Evolutionary conservation across 1,140 invertebrate species (phyloP), one percentile per base, ranked within the genome.

Genomic region (Pteromalus puparum): DNA sequence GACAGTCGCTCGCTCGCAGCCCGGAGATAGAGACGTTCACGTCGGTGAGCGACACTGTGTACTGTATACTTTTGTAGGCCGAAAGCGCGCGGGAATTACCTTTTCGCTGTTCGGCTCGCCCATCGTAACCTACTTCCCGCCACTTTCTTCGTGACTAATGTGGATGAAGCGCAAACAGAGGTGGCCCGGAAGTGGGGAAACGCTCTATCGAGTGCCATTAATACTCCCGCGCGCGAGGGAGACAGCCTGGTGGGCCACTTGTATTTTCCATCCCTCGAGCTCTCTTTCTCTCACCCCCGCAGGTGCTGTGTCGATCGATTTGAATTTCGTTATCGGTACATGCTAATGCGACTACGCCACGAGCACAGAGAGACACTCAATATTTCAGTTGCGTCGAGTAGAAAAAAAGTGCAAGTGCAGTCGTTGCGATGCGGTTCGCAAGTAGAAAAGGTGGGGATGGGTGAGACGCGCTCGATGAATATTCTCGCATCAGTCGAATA

Each of bases 61-160:
- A 10, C 26, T 5, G 42, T 48, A 48, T 9, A 48, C 38, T 76
- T 76, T 76, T 76, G 74, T 26, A 48, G 74, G 30, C 74, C 74
- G n/a, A 76, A 26, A 76, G 24, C 18, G 38, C 53, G 53, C 30
- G 30, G 18, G 74, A 76, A 76, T 76, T 26, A 76, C 38, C 74
- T 76, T 76, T 76, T 38, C 38, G 74, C 42, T 48, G 74, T 76
- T 28, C 38, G 28, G 18, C 42, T 34, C n/a, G 26, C n/a, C 10
- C n/a, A 48, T 38, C 30, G 65, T 68, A 85, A 81, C 81, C 73
- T 34, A 80, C 24, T 81, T 81, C 53, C 46, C 38, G 38, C 7
- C 13, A 83, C 53, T 74, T 76, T 79, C 77, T 67, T 67, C 48
- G 61, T 42, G 77, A 82, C 86, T 82, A 34, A 79, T 84, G 72